Conservation (phyloP, 2,797 vertebrate species). For the Poecilia gillii region DNA sequence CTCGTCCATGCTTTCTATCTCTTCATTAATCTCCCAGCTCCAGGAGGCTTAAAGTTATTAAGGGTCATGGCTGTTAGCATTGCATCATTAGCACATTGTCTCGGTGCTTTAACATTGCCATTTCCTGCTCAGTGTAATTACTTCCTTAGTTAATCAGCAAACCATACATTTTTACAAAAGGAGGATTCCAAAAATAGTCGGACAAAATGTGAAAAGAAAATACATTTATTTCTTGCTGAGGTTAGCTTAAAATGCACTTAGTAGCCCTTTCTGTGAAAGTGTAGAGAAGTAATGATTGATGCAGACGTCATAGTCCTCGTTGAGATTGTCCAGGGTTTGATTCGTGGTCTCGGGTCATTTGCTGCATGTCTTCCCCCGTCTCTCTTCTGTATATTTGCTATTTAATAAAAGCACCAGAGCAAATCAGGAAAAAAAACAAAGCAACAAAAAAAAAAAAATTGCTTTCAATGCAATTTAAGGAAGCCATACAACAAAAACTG, state of each 20-base stretch:
- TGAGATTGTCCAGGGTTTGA: not conserved
- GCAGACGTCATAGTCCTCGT: not conserved
- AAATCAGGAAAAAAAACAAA: too few species aligned
- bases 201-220: conserved; percentile 35
- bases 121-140: conserved; percentile 53
- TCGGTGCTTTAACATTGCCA: conserved; percentile 39
- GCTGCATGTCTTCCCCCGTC: not conserved
- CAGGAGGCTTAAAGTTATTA: conserved; percentile 41
- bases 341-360: not conserved
- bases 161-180: conserved; percentile 31
- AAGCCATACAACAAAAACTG: not conserved
- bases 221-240: conserved; percentile 43
- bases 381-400: too few species aligned
- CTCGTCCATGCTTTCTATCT: conserved; percentile 6
- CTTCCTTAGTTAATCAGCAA: conserved; percentile 50
- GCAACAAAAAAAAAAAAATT: too few species aligned
- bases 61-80: conserved; percentile 30
- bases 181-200: conserved; percentile 25
- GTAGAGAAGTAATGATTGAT: conserved; percentile 26
- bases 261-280: conserved; percentile 42
- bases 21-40: conserved; percentile 17
- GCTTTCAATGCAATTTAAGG: not conserved
- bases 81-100: conserved; percentile 51
- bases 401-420: too few species aligned
- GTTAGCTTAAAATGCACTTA: conserved; percentile 45